phyloP scores from a whole-genome alignment of 2,888 invertebrate genomes.

The Dicyrtomina minuta region DNA sequence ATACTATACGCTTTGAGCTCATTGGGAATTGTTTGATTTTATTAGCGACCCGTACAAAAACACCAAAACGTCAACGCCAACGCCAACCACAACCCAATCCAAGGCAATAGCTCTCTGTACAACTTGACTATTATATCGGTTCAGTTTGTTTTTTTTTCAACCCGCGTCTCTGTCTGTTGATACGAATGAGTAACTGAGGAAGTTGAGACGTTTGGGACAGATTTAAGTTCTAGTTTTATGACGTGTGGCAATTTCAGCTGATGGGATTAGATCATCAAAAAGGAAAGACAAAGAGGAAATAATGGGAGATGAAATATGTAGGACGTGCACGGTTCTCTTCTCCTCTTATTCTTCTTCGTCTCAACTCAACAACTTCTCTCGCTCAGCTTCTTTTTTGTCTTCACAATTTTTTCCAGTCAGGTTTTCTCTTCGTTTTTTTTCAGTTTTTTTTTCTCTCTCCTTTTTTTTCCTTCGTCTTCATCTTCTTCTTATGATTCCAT shows the following conservation, averaged over 20 bases:
- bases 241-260: constrained; percentile 10
- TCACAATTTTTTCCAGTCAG: not conserved
- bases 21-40: too few species aligned
- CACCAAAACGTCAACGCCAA: too few species aligned
- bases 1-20: too few species aligned
- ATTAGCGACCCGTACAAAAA: not conserved
- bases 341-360: not conserved
- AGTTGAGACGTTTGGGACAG: not conserved
- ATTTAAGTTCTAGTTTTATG: constrained; percentile 14
- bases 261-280: constrained; percentile 29
- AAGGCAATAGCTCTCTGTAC: too few species aligned
- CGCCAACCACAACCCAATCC: too few species aligned
- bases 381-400: not conserved
- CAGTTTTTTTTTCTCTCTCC: not conserved
- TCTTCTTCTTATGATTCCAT: not conserved
- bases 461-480: not conserved
- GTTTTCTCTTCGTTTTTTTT: not conserved
- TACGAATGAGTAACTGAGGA: not conserved
- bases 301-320: constrained; percentile 28
- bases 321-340: not conserved
- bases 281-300: constrained; percentile 11
- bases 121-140: too few species aligned
- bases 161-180: not conserved
- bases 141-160: not conserved
- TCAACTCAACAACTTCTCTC: not conserved